These are phyloP conservation scores for Nowickia ferox DNA, from an alignment of 2,888 invertebrate species.

Conservation along the genomic window DNA sequence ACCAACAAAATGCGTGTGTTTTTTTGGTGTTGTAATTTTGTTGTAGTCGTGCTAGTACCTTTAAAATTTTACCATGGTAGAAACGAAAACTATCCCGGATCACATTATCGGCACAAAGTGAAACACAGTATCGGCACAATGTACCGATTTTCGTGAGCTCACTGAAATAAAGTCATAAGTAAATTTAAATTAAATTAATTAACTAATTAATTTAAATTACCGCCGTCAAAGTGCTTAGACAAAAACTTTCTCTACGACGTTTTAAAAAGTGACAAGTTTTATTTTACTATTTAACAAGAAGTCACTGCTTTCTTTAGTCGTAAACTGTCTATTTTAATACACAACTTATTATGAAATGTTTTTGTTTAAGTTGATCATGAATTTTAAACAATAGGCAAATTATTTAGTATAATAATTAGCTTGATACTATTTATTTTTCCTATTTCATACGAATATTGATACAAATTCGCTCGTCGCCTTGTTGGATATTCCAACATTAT, in stretches of 20 bases:
- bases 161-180: no score
- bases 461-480: neutral
- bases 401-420: constrained; percentile 26
- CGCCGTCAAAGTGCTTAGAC: neutral
- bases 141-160: no score
- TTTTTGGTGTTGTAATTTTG: no score
- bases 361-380: neutral
- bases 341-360: neutral
- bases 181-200: neutral
- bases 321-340: neutral
- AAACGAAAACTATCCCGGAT: no score
- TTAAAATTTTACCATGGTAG: no score
- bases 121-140: no score
- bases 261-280: neutral
- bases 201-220: neutral
- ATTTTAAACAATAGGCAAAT: constrained; percentile 9
- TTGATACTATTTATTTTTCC: neutral
- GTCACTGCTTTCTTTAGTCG: neutral
- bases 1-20: no score
- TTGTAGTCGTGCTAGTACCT: no score
- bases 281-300: no score
- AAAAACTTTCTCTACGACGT: neutral
- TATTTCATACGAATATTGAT: neutral
- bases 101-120: no score
- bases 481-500: neutral